Conservation (phyloP, 2,888 invertebrate genomes). For the Kryphioiulus occultus region DNA sequence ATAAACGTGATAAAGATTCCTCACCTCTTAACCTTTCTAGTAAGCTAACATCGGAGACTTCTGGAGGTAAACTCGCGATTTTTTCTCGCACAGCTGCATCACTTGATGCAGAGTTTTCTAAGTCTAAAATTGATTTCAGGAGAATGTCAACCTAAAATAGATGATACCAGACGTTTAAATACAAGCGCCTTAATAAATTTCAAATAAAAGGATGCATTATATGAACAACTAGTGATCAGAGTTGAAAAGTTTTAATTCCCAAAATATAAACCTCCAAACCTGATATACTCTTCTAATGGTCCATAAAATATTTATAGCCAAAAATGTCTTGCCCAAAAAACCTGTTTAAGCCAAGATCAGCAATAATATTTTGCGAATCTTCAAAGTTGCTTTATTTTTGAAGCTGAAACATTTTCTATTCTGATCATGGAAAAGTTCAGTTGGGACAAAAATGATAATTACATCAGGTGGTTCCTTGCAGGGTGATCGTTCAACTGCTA, state of each 20-base stretch:
- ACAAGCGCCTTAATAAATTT: too few species aligned
- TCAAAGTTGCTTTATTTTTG: too few species aligned
- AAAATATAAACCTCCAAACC: too few species aligned
- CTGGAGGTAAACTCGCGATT: conserved; percentile 91
- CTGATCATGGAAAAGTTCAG: not conserved
- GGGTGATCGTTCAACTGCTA: conserved; percentile 47
- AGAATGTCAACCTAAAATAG: conserved; percentile 80
- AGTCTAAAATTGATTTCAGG: conserved; percentile 79
- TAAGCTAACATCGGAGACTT: conserved; percentile 89
- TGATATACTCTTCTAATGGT: too few species aligned
- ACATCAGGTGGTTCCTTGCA: conserved; percentile 47
- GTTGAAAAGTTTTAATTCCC: too few species aligned
- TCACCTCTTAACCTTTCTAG: conserved; percentile 84
- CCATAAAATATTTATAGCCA: too few species aligned
- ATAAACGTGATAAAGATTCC: not conserved
- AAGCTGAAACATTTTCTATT: not conserved
- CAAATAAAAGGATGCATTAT: too few species aligned
- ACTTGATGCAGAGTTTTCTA: conserved; percentile 94
- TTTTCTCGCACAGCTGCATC: conserved; percentile 91
- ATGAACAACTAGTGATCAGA: too few species aligned
- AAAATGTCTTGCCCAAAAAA: too few species aligned
- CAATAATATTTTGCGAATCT: too few species aligned
- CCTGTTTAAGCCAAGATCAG: too few species aligned
- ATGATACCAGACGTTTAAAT: too few species aligned
- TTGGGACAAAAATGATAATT: not conserved